Percentiles rank a stretch among this genome's conserved stretches.
These are phyloP conservation scores for Bombus superbus DNA, from an alignment of 1,140 invertebrate genomes.

Conservation along the genomic window DNA sequence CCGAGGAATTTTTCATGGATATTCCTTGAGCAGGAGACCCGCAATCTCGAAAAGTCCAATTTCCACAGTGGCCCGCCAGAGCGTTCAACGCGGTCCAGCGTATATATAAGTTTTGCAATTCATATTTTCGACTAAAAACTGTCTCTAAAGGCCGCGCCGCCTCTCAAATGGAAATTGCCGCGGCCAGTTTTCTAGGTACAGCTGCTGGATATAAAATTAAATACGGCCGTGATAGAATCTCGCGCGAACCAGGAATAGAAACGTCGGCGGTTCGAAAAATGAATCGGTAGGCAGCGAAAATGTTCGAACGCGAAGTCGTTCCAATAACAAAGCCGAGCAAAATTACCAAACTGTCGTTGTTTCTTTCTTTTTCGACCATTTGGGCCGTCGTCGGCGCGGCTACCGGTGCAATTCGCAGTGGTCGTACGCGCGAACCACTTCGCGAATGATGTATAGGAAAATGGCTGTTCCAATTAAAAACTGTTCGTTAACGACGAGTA, in stretches of 20 bases:
- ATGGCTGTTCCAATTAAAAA: conserved; percentile 37
- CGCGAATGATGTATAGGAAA: conserved; percentile 6
- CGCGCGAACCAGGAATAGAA: background rate
- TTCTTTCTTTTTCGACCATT: background rate
- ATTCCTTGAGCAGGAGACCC: background rate
- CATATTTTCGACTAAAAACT: conserved; percentile 42
- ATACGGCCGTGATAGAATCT: conserved; percentile 28
- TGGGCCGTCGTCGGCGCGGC: no score
- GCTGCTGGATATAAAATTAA: conserved; percentile 46
- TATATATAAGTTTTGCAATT: conserved; percentile 43
- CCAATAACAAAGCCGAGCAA: background rate
- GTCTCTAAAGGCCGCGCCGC: background rate
- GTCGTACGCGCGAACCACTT: background rate
- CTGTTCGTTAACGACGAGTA: conserved; percentile 18
- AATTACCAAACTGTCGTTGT: background rate
- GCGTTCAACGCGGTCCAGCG: background rate
- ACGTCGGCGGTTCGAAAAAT: background rate
- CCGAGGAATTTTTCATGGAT: background rate
- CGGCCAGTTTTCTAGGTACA: conserved; percentile 7
- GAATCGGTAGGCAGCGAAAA: conserved; percentile 3
- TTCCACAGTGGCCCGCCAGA: background rate
- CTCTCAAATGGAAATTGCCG: conserved; percentile 45
- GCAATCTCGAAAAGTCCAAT: conserved; percentile 44
- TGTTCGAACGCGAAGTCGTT: background rate
- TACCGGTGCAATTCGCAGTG: no score